Conservation (phyloP, 2,113 vertebrate genomes). For the Hirundichthys speculiger region DNA sequence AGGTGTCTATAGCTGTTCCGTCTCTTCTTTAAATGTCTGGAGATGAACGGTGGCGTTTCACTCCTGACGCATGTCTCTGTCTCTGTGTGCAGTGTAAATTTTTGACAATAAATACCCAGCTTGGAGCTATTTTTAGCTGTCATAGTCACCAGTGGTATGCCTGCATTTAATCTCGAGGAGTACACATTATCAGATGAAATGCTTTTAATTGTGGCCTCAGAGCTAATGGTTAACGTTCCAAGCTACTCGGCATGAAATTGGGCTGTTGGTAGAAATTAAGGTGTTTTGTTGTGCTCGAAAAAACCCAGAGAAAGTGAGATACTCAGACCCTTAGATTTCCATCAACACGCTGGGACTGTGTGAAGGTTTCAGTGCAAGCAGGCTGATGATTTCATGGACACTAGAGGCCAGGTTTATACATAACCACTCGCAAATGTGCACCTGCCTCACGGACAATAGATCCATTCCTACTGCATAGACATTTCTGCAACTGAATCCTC, state of each 20-base stretch:
- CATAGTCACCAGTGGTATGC: slow-evolving; percentile 15
- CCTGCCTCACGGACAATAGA: slow-evolving; percentile 19
- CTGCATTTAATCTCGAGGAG: slow-evolving; percentile 28
- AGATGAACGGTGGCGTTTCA: not conserved
- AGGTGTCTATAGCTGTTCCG: not conserved
- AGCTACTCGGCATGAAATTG: slow-evolving; percentile 50
- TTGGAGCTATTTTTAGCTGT: slow-evolving; percentile 21
- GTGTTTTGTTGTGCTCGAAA: slow-evolving; percentile 26
- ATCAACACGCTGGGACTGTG: slow-evolving; percentile 16
- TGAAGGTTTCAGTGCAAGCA: slow-evolving; percentile 36
- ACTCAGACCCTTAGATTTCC: slow-evolving; percentile 23
- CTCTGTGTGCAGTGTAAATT: slow-evolving; percentile 15
- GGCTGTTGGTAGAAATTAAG: slow-evolving; percentile 24
- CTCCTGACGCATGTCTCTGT: not conserved
- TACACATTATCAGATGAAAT: slow-evolving; percentile 50
- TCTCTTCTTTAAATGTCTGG: not conserved
- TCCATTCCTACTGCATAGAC: slow-evolving; percentile 26
- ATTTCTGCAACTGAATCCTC: slow-evolving; percentile 2
- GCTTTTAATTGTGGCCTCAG: slow-evolving; percentile 59
- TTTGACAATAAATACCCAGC: slow-evolving; percentile 2
- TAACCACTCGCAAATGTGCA: slow-evolving; percentile 8
- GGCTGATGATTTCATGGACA: slow-evolving; percentile 38
- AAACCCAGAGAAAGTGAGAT: slow-evolving; percentile 8
- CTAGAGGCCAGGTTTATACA: slow-evolving; percentile 10
- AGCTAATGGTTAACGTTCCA: slow-evolving; percentile 57